Evolutionary conservation across 92 coral and sea anemone species (phyloP), one percentile per base, ranked within the genome.

Genomic region (Porites lobata): DNA sequence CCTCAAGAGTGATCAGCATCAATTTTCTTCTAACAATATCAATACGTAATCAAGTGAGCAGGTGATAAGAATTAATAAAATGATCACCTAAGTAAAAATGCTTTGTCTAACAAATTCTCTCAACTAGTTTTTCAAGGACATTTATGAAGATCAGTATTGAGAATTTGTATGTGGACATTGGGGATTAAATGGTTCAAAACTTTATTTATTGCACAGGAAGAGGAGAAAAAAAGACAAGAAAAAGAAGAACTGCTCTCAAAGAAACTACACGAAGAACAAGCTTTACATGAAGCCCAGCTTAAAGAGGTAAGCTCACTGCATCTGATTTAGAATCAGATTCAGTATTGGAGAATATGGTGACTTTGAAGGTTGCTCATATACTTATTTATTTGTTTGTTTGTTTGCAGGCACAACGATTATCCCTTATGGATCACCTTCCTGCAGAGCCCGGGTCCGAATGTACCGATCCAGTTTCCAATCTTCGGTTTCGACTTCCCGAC

Each of bases 391-490:
- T 12, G 50, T 53, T 13, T 77, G 9, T 61, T 61, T 67, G 18
- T 51, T 75, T 73, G 80, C 84, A 98, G 99, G 99, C 99, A 58
- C 99, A 98, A 69, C 91, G 98, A 75, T 71, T 96, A 72, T 98
- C 99, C 8, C 89, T 98, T 15, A 94, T 96, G 81, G 99, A 95
- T 76, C 98, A 96, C 87, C 91, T 98, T 72, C 98, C 98, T 1
- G 95, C 87, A 4, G 99, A 98, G 82, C 99, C 99, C 77, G 99
- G 98, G 66, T 95, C 99, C 65, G 98, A 98, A 81, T 98, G 98
- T 54, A 94, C 94, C 18, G 98, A 92, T n/a, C 99, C 99, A 17
- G 95, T 98, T 22, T 95, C 99, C 7, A 95, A 89, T 80, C 91
- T 98, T 59, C 90, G 99, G 68, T 98, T 98, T 85, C 94, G 99